phyloP scores from a whole-genome alignment of 2,113 vertebrate genomes.

The Macquaria ambigua region DNA sequence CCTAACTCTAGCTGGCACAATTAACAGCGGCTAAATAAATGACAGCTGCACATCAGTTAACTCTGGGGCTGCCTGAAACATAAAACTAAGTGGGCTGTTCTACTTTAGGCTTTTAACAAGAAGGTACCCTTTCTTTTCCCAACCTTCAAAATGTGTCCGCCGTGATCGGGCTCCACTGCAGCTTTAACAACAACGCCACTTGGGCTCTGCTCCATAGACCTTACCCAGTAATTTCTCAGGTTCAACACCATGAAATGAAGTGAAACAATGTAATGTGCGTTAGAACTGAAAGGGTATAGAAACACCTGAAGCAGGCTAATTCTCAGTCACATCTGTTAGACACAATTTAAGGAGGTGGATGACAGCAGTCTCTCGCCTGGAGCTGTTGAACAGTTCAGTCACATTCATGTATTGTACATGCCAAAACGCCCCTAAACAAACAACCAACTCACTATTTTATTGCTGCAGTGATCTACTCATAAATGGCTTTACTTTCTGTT shows the following conservation, averaged over 20 bases:
- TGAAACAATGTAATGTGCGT: not conserved
- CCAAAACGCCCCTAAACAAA: constrained; percentile 21
- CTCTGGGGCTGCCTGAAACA: not conserved
- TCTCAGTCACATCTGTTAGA: not conserved
- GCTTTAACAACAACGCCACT: not conserved
- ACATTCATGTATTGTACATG: not conserved
- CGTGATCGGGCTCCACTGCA: not conserved
- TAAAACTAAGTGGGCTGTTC: not conserved
- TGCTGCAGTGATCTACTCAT: constrained; percentile 28
- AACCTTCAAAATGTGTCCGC: not conserved
- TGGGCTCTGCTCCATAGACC: not conserved
- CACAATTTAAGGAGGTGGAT: not conserved
- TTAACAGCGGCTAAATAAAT: constrained; percentile 5
- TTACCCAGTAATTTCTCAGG: not conserved
- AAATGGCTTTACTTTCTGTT: constrained; percentile 20
- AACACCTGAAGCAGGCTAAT: not conserved
- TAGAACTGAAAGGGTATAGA: not conserved
- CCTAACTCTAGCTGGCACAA: not conserved
- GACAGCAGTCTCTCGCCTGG: constrained; percentile 22
- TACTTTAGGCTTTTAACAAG: not conserved
- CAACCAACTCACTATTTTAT: constrained; percentile 21
- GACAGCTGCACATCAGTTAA: constrained; percentile 14
- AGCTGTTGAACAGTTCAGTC: not conserved
- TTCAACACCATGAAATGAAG: constrained; percentile 4
- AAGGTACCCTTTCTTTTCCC: not conserved